These are phyloP conservation scores for Orthosia gothica DNA, from an alignment of 2,888 invertebrate genomes.

Conservation along the genomic window DNA sequence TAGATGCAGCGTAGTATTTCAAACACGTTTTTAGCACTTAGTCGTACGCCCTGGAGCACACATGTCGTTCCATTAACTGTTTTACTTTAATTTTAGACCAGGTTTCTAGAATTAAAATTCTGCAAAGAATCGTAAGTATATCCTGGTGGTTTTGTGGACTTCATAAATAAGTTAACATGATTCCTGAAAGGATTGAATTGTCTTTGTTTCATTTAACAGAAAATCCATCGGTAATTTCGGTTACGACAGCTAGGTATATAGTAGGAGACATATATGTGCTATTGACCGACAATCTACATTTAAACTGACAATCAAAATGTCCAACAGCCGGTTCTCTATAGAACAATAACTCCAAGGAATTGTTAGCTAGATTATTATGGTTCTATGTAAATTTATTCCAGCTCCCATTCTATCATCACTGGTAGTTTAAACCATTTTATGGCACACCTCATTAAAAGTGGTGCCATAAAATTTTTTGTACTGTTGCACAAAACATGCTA, in stretches of 20 bases:
- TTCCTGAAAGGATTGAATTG: not conserved
- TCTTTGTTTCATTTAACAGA: not conserved
- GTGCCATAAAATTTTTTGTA: no score
- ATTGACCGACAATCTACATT: no score
- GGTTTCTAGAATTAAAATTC: not conserved
- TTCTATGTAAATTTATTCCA: not conserved
- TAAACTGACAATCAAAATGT: no score
- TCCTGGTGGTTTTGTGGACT: not conserved
- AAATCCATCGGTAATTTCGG: not conserved
- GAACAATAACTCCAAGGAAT: no score
- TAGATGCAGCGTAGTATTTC: conserved; percentile 19
- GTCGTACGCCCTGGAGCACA: not conserved
- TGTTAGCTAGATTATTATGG: no score
- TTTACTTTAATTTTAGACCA: not conserved
- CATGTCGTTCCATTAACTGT: conserved; percentile 24
- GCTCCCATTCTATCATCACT: not conserved
- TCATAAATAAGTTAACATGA: not conserved
- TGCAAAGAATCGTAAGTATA: not conserved
- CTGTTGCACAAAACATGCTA: no score
- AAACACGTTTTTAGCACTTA: conserved; percentile 34
- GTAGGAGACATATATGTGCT: no score
- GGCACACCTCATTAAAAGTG: not conserved
- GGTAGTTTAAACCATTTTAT: not conserved
- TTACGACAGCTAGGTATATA: no score
- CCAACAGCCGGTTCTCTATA: no score